phyloP scores from a whole-genome alignment of 2,797 vertebrate species.

The Schizopygopsis pylzovi region DNA sequence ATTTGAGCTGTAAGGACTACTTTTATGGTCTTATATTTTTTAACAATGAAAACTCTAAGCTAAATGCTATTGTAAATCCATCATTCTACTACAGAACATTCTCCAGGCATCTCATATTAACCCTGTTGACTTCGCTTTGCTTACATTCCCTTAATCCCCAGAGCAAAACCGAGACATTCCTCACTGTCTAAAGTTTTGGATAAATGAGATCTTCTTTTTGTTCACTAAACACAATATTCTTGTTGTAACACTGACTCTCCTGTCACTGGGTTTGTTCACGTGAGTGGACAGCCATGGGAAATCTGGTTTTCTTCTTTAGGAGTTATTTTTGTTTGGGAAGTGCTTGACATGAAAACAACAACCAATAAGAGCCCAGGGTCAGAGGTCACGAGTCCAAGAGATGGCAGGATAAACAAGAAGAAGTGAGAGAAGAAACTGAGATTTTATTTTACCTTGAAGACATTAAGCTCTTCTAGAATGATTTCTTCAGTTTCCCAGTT shows the following conservation, averaged over 20 bases:
- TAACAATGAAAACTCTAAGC: not conserved
- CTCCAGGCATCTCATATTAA: slow-evolving; percentile 24
- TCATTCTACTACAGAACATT: not conserved
- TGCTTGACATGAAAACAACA: slow-evolving; percentile 52
- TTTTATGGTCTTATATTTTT: not conserved
- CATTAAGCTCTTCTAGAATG: slow-evolving; percentile 89
- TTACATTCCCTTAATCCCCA: slow-evolving; percentile 14
- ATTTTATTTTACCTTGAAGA: slow-evolving; percentile 85
- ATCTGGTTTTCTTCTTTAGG: slow-evolving; percentile 63
- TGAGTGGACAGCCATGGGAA: slow-evolving; percentile 66
- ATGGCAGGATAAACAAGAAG: slow-evolving; percentile 44
- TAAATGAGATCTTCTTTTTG: slow-evolving; percentile 38
- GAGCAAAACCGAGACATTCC: slow-evolving; percentile 33
- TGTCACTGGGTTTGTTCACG: slow-evolving; percentile 28
- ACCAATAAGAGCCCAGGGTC: slow-evolving; percentile 3
- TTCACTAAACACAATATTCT: slow-evolving; percentile 32
- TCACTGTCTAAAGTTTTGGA: slow-evolving; percentile 20
- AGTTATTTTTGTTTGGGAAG: slow-evolving; percentile 61
- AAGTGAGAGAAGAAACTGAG: slow-evolving; percentile 25
- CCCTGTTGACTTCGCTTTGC: slow-evolving; percentile 27
- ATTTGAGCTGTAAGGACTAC: not conserved
- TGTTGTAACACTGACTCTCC: slow-evolving; percentile 13
- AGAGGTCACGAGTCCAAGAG: slow-evolving; percentile 48
- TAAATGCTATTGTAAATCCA: no score
- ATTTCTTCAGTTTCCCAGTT: slow-evolving; percentile 85